Conservation (phyloP, 2,888 invertebrate genomes). For the Macropis europaea region DNA sequence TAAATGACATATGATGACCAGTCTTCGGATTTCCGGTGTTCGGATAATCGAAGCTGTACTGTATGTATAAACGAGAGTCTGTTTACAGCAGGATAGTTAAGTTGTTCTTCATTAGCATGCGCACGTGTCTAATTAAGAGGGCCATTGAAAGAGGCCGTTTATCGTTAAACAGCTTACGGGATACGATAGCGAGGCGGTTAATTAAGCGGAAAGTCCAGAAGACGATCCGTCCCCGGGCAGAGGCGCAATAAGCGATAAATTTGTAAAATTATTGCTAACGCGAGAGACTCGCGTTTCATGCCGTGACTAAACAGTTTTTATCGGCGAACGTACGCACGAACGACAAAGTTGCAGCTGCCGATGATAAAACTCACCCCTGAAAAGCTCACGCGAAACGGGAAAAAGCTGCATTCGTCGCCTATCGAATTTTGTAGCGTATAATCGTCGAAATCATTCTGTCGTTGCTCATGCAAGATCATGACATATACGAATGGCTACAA, state of each 20-base stretch:
- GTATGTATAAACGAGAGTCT: background rate
- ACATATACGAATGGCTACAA: too few species aligned
- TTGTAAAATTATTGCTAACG: slow-evolving; percentile 26
- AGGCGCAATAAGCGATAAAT: slow-evolving; percentile 31
- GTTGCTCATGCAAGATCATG: too few species aligned
- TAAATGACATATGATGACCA: too few species aligned
- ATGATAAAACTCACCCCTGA: too few species aligned
- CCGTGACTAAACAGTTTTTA: slow-evolving; percentile 28
- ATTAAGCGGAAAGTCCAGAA: slow-evolving; percentile 34
- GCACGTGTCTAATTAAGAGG: slow-evolving; percentile 17
- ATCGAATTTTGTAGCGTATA: too few species aligned
- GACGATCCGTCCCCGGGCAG: background rate
- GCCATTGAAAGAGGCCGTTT: slow-evolving; percentile 5
- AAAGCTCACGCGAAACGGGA: too few species aligned
- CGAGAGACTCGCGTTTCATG: background rate
- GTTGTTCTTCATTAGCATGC: slow-evolving; percentile 2
- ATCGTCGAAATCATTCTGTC: too few species aligned
- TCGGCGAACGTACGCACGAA: slow-evolving; percentile 49
- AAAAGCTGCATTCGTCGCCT: too few species aligned
- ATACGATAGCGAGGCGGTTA: slow-evolving; percentile 32
- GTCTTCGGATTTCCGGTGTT: too few species aligned
- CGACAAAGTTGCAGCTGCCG: slow-evolving; percentile 58
- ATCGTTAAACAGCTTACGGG: slow-evolving; percentile 18
- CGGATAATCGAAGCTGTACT: too few species aligned
- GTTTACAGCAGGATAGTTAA: background rate